Base-by-base conservation (phyloP, 2,797 vertebrate species). In the Taeniopygia guttata region DNA sequence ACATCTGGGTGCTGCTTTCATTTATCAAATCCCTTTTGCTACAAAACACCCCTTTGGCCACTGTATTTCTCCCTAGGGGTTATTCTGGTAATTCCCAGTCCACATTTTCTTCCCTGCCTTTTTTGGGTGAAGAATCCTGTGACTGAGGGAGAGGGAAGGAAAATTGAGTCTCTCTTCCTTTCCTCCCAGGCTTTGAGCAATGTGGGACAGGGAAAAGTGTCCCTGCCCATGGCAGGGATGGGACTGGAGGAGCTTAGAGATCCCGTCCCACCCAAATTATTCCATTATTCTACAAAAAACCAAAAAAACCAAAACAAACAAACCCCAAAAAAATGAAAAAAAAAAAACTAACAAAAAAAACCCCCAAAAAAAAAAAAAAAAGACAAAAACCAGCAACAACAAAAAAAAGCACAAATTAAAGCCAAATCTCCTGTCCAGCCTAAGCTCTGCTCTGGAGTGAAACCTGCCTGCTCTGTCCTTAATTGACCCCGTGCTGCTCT, bases 391-490 rank as follows among this genome's bases (percentile, higher is more conserved):
- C 36, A 38, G 36, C 36, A 38, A 38, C 36, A 45, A 11, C 12
- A 54, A 62, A 49, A 34, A 8, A 48, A 34, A 27, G 7, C 11
- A 3, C 8, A 46, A 27, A 85, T 29, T 10, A 85, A 89, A 49
- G 2, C 16, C 25, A 51, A 82, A 75, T 8, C 48, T 74, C 54
- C 5, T 51, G 55, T 22, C 38, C 51, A 10, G 36, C 26, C 46
- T 46, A 12, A 80, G 48, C 13, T 54, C 34, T 66, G 56, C 66
- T 64, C 66, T 73, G 60, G 58, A 91, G 72, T 22, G 34, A 21
- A 90, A 87, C 36, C 51, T 95, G 59, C 77, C 77, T 46, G 9
- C 23, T 87, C 19, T 92, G 84, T 94, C 95, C 96, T 93, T 10
- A 68, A 7, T 0, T 93, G 54, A 92, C 86, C 84, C 64, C 0